Evolutionary conservation across 1,140 invertebrate species (phyloP).

Genomic region (Sycophila sp.): DNA sequence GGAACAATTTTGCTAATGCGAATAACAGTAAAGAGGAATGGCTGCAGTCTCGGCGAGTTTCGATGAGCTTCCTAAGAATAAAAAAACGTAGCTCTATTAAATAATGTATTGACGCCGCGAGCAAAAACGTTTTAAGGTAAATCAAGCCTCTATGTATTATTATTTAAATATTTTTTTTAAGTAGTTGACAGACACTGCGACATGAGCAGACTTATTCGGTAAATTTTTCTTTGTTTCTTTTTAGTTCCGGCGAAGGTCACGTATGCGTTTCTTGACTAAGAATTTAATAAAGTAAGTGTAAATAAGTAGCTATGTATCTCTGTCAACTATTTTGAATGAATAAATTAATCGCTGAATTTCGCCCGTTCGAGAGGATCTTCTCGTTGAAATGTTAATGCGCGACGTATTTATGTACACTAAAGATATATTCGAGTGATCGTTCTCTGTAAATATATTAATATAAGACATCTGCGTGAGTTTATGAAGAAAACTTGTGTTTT

Average conservation of each 20-base stretch:
- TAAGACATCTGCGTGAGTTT: conserved; percentile 48
- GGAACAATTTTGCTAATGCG: background rate
- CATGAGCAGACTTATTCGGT: too few relatives aligned
- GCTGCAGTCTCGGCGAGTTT: conserved; percentile 19
- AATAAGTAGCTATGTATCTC: background rate
- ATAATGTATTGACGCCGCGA: conserved; percentile 19
- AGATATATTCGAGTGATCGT: conserved; percentile 51
- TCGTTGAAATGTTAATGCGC: conserved; percentile 37
- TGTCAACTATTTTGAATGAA: background rate
- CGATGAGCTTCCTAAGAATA: conserved; percentile 41
- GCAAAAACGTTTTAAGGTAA: background rate
- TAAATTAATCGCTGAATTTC: background rate
- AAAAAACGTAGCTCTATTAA: conserved; percentile 18
- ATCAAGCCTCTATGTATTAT: background rate
- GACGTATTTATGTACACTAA: conserved; percentile 50
- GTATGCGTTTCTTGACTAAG: background rate
- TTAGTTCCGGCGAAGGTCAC: too few relatives aligned
- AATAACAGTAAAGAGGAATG: background rate
- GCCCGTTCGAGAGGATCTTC: background rate
- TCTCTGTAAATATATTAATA: conserved; percentile 57
- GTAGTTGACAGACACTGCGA: too few relatives aligned
- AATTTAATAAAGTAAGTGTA: background rate
- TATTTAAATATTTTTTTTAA: conserved; percentile 1
- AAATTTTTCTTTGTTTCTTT: background rate
- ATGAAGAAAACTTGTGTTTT: too few relatives aligned